Conservation (phyloP, 2,797 vertebrate genomes). For the Vireo griseus region DNA sequence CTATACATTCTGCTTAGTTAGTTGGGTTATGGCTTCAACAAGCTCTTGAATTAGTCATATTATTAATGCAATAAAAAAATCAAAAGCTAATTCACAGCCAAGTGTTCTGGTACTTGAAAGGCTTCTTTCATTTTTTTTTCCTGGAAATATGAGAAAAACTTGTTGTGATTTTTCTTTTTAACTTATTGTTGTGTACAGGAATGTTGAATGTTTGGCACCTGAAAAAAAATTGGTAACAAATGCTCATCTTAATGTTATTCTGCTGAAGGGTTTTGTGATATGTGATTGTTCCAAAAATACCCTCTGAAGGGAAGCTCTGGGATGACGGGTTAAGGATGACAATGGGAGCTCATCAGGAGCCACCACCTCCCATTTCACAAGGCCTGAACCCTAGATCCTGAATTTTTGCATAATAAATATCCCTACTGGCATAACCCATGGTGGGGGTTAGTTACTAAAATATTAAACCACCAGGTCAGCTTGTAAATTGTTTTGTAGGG, state of each 20-base stretch:
- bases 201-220: background rate
- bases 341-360: background rate
- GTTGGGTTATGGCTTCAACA: background rate
- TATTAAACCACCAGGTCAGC: background rate
- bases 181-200: background rate
- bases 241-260: background rate
- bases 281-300: background rate
- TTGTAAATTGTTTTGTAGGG: background rate
- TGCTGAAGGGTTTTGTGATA: background rate
- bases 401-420: background rate
- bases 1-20: background rate
- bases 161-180: background rate
- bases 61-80: background rate
- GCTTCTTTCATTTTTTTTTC: no score
- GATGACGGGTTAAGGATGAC: background rate
- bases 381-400: background rate
- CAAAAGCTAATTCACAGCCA: background rate
- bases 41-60: slow-evolving; percentile 12
- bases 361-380: background rate
- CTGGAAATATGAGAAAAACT: background rate
- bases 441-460: background rate
- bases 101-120: background rate
- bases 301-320: background rate
- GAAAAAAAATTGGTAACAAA: background rate
- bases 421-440: background rate